These are phyloP conservation scores for Drosophila lacteicornis DNA, from an alignment of 1,140 invertebrate genomes.

Conservation along the genomic window DNA sequence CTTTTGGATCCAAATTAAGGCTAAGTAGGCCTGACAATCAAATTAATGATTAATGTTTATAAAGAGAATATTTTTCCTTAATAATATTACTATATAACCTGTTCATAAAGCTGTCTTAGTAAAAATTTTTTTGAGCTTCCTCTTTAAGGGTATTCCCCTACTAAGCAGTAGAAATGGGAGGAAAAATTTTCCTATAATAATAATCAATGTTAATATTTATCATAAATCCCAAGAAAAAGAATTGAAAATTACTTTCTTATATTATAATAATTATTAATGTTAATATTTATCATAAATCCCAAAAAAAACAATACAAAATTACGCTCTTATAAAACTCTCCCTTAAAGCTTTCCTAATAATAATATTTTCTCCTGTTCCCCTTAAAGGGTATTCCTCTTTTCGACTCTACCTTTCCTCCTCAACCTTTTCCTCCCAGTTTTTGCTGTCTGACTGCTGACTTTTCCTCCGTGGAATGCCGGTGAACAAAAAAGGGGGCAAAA, in stretches of 20 bases:
- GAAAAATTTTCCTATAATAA: too few species aligned
- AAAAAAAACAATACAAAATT: background rate
- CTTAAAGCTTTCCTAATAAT: background rate
- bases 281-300: too few species aligned
- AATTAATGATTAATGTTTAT: background rate
- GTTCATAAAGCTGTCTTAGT: too few species aligned
- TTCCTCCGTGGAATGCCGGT: constrained; percentile 13
- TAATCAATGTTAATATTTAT: too few species aligned
- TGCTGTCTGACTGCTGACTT: constrained; percentile 32
- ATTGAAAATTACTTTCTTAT: background rate
- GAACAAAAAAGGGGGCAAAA: constrained; percentile 12
- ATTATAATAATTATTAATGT: background rate
- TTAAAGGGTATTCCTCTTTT: background rate
- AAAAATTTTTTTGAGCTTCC: too few species aligned
- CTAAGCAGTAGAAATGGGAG: too few species aligned
- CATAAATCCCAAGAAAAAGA: too few species aligned
- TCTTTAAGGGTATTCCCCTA: too few species aligned
- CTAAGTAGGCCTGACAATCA: background rate
- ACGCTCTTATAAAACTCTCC: too few species aligned
- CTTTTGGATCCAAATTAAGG: background rate
- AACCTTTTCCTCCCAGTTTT: background rate
- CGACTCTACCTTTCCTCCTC: background rate
- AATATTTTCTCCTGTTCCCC: too few species aligned
- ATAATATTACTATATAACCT: background rate
- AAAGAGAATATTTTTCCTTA: too few species aligned